These are phyloP conservation scores for Pardalotus punctatus DNA, from an alignment of 2,113 vertebrate species.

Conservation along the genomic window DNA sequence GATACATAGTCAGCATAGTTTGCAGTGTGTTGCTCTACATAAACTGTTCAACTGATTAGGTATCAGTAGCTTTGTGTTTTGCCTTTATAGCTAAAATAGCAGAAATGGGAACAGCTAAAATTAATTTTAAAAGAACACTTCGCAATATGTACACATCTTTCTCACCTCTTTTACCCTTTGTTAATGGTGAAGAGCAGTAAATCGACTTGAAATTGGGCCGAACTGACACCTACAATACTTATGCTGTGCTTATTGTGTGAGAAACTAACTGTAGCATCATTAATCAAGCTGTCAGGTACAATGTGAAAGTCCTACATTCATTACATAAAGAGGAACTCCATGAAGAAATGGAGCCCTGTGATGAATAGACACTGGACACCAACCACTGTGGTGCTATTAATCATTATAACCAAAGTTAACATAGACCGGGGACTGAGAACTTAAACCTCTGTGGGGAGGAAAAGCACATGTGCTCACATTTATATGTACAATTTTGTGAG, in stretches of 20 bases:
- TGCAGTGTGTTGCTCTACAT: neutral
- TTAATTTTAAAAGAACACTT: neutral
- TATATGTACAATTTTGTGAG: neutral
- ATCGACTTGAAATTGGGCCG: constrained; percentile 59
- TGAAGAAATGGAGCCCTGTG: constrained; percentile 65
- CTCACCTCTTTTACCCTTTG: neutral
- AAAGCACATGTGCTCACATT: neutral
- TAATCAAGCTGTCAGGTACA: constrained; percentile 77
- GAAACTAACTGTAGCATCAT: constrained; percentile 75
- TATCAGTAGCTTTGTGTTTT: neutral
- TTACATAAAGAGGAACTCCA: constrained; percentile 71
- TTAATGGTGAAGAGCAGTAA: constrained; percentile 45
- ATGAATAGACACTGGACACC: constrained; percentile 72
- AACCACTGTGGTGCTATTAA: constrained; percentile 72
- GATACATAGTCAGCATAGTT: neutral
- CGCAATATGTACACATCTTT: neutral
- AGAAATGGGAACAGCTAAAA: neutral
- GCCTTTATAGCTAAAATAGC: neutral
- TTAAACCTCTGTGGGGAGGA: neutral
- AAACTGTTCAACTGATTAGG: neutral
- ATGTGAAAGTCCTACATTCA: constrained; percentile 67
- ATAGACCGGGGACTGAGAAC: neutral
- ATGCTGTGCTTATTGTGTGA: constrained; percentile 73
- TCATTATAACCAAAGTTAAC: constrained; percentile 64
- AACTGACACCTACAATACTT: constrained; percentile 75